These are phyloP conservation scores for Anastrepha ludens DNA, from an alignment of 1,140 invertebrate genomes.

Conservation along the genomic window DNA sequence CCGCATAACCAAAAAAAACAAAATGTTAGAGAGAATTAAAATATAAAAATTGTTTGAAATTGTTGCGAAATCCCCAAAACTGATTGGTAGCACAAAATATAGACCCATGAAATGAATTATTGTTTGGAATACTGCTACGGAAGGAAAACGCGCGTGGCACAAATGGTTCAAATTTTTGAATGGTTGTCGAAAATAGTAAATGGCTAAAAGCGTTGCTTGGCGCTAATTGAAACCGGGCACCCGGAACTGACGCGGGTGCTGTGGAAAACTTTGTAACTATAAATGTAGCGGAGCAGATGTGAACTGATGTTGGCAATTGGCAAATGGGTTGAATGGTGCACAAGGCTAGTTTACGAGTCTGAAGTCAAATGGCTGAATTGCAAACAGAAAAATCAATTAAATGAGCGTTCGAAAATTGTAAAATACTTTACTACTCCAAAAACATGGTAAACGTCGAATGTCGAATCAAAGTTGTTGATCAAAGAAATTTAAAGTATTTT, in stretches of 20 bases:
- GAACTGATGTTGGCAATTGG: neutral
- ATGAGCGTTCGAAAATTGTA: neutral
- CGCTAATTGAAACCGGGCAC: slow-evolving; percentile 30
- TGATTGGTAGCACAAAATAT: neutral
- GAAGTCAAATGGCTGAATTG: neutral
- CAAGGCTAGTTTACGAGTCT: neutral
- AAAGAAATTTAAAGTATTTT: too few species aligned
- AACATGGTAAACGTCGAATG: too few species aligned
- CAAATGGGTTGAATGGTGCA: neutral
- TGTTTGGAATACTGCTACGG: neutral
- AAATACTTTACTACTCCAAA: too few species aligned
- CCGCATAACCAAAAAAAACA: neutral
- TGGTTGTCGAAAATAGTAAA: neutral
- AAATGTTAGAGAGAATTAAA: too few species aligned
- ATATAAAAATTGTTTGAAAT: too few species aligned
- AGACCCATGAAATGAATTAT: neutral
- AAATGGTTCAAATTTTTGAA: neutral
- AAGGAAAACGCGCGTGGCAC: neutral
- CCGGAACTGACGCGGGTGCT: neutral
- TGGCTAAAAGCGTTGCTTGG: neutral
- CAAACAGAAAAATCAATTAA: neutral
- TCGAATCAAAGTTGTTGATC: too few species aligned
- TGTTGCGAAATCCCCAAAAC: neutral
- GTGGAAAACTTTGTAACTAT: neutral
- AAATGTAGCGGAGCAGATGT: neutral